Conservation (phyloP, 2,113 vertebrate species). For the Pachypanchax playfairii region DNA sequence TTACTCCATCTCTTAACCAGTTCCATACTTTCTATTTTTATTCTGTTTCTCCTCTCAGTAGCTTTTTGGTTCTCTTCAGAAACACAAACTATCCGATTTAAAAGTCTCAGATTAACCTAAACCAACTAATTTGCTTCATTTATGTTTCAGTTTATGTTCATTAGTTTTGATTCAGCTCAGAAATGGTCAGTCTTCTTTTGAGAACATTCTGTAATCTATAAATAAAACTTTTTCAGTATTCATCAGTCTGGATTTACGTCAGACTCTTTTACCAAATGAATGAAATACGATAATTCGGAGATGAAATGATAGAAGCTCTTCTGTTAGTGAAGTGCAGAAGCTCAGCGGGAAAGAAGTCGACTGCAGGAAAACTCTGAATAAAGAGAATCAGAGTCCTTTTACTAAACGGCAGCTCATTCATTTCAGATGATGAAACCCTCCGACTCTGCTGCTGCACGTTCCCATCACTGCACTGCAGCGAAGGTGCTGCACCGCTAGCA, state of each 20-base stretch:
- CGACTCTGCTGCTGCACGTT: neutral
- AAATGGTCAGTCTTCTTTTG: neutral
- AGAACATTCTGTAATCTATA: neutral
- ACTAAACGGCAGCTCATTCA: constrained; percentile 12
- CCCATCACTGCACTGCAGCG: neutral
- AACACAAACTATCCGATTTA: neutral
- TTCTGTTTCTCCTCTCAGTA: neutral
- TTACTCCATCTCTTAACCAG: constrained; percentile 23
- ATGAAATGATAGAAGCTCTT: neutral
- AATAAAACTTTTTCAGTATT: neutral
- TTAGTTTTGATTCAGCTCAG: neutral
- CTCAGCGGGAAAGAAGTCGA: neutral
- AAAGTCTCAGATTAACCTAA: neutral
- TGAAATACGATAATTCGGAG: neutral
- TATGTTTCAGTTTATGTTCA: neutral
- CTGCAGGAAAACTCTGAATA: constrained; percentile 8
- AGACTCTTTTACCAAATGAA: neutral
- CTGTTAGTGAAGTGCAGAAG: neutral
- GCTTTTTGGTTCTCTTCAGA: neutral
- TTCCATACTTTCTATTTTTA: neutral
- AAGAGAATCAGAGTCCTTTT: constrained; percentile 1
- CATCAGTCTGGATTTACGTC: neutral
- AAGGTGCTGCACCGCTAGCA: neutral
- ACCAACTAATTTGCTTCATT: neutral
- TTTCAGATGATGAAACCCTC: constrained; percentile 9